A percentile compares a stretch with the other conserved stretches of the same genome.
Evolutionary conservation across 1,140 invertebrate genomes (phyloP).

Genomic region (Procambarus virginalis): DNA sequence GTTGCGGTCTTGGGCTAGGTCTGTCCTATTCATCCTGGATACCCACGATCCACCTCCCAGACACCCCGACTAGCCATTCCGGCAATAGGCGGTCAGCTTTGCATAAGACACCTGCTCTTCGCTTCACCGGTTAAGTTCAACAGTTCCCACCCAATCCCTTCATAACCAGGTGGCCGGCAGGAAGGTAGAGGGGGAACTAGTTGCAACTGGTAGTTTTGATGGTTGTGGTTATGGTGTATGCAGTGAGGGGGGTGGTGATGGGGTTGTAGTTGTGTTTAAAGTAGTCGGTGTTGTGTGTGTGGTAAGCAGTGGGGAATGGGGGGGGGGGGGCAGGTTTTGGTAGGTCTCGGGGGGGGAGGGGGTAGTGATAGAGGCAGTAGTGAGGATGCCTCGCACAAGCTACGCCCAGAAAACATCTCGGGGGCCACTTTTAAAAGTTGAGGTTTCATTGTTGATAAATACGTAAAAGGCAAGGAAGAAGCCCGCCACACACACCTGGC

Average conservation of each 20-base stretch:
- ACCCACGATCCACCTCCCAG: no score
- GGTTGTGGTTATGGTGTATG: slow-evolving; percentile 2
- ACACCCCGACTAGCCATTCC: no score
- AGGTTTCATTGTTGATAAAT: slow-evolving; percentile 39
- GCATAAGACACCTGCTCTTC: no score
- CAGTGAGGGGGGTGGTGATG: not conserved
- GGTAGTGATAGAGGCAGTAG: not conserved
- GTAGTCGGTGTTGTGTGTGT: not conserved
- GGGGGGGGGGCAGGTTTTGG: not conserved
- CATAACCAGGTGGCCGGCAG: no score
- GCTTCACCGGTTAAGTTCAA: no score
- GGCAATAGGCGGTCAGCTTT: no score
- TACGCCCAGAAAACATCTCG: not conserved
- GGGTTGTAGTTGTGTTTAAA: not conserved
- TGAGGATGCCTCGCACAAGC: not conserved
- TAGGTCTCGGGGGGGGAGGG: not conserved
- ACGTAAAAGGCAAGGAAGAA: slow-evolving; percentile 29
- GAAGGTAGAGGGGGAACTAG: no score
- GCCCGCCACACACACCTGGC: not conserved
- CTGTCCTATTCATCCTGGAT: no score
- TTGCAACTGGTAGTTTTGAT: not conserved
- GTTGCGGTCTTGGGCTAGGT: no score
- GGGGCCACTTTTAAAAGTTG: slow-evolving; percentile 29
- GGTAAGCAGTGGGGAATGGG: not conserved
- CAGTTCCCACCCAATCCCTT: no score